Percentiles rank a stretch among this genome's conserved stretches.
phyloP scores from a whole-genome alignment of 2,888 invertebrate genomes.

The Meteorus cinctellus region DNA sequence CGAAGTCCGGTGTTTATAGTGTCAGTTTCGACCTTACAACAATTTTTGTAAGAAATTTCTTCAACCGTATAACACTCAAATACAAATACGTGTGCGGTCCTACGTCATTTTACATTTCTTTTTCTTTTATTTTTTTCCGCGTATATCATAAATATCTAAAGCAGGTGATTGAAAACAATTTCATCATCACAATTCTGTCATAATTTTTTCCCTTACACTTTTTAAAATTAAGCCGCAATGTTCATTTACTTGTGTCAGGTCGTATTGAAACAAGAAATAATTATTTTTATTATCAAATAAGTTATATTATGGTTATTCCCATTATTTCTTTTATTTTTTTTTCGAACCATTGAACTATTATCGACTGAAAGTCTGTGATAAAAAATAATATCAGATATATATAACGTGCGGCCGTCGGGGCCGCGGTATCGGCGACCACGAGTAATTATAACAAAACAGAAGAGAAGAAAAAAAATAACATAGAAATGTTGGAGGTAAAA shows the following conservation, averaged over 20 bases:
- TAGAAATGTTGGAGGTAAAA: background rate
- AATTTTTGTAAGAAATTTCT: conserved; percentile 34
- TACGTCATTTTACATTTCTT: background rate
- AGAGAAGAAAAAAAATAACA: background rate
- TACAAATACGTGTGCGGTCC: conserved; percentile 12
- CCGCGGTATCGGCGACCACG: background rate
- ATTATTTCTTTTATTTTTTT: background rate
- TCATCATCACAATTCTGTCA: background rate
- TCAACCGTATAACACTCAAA: background rate
- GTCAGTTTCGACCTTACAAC: conserved; percentile 55
- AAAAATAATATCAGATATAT: conserved; percentile 2
- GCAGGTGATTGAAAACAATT: conserved; percentile 1
- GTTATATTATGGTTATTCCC: background rate
- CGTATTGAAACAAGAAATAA: no score
- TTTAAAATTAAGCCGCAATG: no score
- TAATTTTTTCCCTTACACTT: no score
- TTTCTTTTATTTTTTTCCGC: background rate
- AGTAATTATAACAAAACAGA: background rate
- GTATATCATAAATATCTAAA: background rate
- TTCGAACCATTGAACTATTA: background rate
- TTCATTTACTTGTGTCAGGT: no score
- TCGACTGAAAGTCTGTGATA: background rate
- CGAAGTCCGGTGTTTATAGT: conserved; percentile 59
- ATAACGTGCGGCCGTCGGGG: background rate
- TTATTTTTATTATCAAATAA: no score